Evolutionary conservation across 2,113 vertebrate genomes (phyloP).

Genomic region (Sphyrna mokarran): DNA sequence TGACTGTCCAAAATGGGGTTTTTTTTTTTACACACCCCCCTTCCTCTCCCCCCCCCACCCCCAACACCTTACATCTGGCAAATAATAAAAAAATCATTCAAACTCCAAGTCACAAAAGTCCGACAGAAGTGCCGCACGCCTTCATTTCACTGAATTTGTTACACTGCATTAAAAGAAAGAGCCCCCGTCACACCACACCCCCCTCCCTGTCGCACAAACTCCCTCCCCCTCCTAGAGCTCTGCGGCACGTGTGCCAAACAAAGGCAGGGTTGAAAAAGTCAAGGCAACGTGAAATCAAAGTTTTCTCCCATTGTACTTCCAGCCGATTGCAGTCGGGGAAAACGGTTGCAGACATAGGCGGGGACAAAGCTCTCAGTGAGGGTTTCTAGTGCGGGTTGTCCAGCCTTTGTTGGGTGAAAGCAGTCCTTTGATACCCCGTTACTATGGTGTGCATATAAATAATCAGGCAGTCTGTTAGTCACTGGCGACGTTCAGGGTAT

Average conservation of each 20-base stretch:
- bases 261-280: conserved; percentile 53
- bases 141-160: not conserved
- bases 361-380: not conserved
- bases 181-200: not conserved
- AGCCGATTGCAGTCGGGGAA: conserved; percentile 44
- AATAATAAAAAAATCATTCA: not conserved
- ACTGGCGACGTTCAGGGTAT: not conserved
- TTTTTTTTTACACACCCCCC: not conserved
- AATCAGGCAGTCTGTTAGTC: not conserved
- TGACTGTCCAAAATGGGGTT: not conserved
- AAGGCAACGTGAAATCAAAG: conserved; percentile 61
- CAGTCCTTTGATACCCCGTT: not conserved
- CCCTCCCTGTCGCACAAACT: not conserved
- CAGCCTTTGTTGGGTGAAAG: not conserved
- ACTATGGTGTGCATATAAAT: not conserved
- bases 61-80: not conserved
- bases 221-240: conserved; percentile 46
- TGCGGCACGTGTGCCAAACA: conserved; percentile 57
- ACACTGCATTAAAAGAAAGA: not conserved
- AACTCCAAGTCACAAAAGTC: not conserved
- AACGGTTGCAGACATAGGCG: not conserved
- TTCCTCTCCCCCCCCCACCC: too few species aligned
- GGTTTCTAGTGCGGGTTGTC: too few species aligned
- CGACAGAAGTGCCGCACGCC: not conserved
- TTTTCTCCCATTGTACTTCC: conserved; percentile 55